Evolutionary conservation across 2,797 vertebrate species (phyloP).

Genomic region (Cirrhinus molitorella): DNA sequence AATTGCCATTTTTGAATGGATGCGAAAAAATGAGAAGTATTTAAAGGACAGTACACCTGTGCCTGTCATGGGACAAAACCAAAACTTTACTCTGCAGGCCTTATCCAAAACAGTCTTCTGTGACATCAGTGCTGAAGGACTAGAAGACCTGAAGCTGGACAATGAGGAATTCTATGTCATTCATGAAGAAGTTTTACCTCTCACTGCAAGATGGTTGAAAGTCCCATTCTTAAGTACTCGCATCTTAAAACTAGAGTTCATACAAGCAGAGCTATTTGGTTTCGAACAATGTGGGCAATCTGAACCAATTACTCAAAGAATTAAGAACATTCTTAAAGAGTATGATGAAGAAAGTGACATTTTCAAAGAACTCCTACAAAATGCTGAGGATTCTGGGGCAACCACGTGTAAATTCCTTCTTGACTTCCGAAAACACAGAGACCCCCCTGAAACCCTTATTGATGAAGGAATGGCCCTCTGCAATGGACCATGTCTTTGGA

Average conservation of each 20-base stretch:
- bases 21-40: slow-evolving; percentile 72
- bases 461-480: slow-evolving; percentile 83
- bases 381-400: slow-evolving; percentile 88
- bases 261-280: slow-evolving; percentile 65
- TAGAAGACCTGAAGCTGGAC: slow-evolving; percentile 72
- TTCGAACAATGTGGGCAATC: slow-evolving; percentile 83
- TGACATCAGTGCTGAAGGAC: slow-evolving; percentile 78
- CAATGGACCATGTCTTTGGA: slow-evolving; percentile 88
- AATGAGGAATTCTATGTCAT: slow-evolving; percentile 77
- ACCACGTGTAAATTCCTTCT: slow-evolving; percentile 81
- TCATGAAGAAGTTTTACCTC: slow-evolving; percentile 80
- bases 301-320: slow-evolving; percentile 84
- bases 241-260: slow-evolving; percentile 75
- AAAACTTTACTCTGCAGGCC: slow-evolving; percentile 74
- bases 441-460: slow-evolving; percentile 77
- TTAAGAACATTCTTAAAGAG: slow-evolving; percentile 86
- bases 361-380: slow-evolving; percentile 89
- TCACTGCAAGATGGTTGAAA: slow-evolving; percentile 79
- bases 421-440: slow-evolving; percentile 80
- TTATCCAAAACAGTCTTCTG: slow-evolving; percentile 78
- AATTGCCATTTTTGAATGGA: slow-evolving; percentile 84
- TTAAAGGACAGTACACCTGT: slow-evolving; percentile 73
- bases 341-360: slow-evolving; percentile 85
- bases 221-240: slow-evolving; percentile 79
- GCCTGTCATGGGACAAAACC: slow-evolving; percentile 71